Conservation (phyloP, 2,797 vertebrate genomes). For the Bryconaethiops microstoma region DNA sequence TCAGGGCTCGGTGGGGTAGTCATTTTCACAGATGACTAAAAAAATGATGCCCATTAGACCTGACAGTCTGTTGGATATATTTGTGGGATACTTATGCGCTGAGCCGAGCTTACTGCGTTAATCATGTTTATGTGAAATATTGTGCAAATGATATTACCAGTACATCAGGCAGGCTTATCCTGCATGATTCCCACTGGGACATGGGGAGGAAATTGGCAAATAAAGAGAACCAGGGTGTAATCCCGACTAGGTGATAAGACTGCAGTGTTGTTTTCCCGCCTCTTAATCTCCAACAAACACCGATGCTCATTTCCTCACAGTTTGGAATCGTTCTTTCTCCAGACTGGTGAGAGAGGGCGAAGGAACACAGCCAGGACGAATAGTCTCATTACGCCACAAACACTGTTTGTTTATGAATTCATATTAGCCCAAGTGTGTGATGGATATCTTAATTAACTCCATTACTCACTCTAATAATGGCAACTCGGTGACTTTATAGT, state of each 20-base stretch:
- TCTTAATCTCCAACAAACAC: constrained; percentile 52
- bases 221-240: constrained; percentile 37
- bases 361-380: constrained; percentile 57
- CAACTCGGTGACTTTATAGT: constrained; percentile 56
- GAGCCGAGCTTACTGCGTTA: constrained; percentile 11
- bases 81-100: neutral
- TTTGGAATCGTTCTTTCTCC: constrained; percentile 49
- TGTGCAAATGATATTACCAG: constrained; percentile 25
- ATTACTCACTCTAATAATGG: constrained; percentile 67
- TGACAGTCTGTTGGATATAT: neutral
- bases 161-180: constrained; percentile 12
- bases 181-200: constrained; percentile 28
- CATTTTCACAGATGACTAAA: neutral
- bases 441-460: constrained; percentile 70
- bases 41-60: neutral
- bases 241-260: constrained; percentile 47
- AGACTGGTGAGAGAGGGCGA: constrained; percentile 40
- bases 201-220: constrained; percentile 38
- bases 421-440: constrained; percentile 55
- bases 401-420: constrained; percentile 65
- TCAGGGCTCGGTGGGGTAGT: neutral
- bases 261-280: constrained; percentile 40
- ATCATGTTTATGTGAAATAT: constrained; percentile 36
- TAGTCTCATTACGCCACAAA: constrained; percentile 60
- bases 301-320: constrained; percentile 48